phyloP scores from a whole-genome alignment of 1,140 invertebrate genomes.

The Ceratina calcarata region DNA sequence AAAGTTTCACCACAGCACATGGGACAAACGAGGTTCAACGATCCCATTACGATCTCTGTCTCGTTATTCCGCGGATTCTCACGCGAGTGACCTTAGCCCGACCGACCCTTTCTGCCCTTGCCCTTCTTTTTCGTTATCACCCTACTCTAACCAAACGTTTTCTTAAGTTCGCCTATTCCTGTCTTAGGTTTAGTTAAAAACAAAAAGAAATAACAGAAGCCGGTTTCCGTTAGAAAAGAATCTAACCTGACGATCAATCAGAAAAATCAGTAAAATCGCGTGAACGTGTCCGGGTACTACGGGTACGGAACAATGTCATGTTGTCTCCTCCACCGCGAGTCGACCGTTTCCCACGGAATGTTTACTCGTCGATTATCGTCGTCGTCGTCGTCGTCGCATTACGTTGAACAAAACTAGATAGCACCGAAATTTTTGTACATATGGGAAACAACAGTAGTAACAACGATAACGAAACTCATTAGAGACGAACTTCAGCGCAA shows the following conservation, averaged over 20 bases:
- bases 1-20: conserved; percentile 85
- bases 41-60: conserved; percentile 78
- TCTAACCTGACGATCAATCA: conserved; percentile 58
- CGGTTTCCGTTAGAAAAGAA: conserved; percentile 29
- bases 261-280: conserved; percentile 25
- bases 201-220: not conserved
- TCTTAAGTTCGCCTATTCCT: not conserved
- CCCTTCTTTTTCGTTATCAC: not conserved
- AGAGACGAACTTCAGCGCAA: conserved; percentile 79
- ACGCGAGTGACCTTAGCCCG: conserved; percentile 27
- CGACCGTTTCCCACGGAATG: not conserved
- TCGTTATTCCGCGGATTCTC: not conserved
- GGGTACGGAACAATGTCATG: conserved; percentile 43
- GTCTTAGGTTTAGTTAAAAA: not conserved
- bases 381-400: conserved; percentile 21
- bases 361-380: conserved; percentile 1
- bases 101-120: not conserved
- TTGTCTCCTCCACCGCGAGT: conserved; percentile 11
- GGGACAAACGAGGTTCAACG: conserved; percentile 81
- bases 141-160: not conserved
- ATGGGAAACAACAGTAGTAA: conserved; percentile 5
- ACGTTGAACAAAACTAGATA: not conserved
- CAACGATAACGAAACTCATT: conserved; percentile 61
- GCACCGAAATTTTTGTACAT: not conserved
- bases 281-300: conserved; percentile 20